These are phyloP conservation scores for Anticlea derivata DNA, from an alignment of 2,888 invertebrate species.

Conservation along the genomic window DNA sequence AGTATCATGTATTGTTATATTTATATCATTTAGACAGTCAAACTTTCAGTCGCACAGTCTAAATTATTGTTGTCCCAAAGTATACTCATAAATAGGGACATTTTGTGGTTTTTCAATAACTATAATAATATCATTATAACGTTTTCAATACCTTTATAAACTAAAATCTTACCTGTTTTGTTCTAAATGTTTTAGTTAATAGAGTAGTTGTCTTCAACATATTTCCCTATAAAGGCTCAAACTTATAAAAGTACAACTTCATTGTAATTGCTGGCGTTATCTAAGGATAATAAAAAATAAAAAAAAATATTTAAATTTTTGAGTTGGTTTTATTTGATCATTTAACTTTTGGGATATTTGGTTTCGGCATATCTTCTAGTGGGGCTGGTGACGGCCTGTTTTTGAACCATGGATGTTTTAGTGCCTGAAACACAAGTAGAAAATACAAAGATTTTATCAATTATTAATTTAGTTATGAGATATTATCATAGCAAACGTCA, in stretches of 20 bases:
- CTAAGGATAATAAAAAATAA: constrained; percentile 50
- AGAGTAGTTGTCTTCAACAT: neutral
- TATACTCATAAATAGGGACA: no score
- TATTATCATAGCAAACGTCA: no score
- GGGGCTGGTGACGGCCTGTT: constrained; percentile 86
- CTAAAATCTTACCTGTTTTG: no score
- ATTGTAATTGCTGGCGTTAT: constrained; percentile 58
- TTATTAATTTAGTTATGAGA: no score
- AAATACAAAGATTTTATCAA: no score
- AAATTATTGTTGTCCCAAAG: constrained; percentile 12
- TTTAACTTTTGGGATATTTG: constrained; percentile 62
- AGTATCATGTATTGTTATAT: neutral
- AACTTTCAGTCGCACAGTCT: no score
- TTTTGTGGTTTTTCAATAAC: no score
- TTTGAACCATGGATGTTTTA: constrained; percentile 89
- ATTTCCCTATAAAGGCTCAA: constrained; percentile 25
- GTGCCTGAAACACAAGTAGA: constrained; percentile 82
- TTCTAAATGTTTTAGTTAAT: no score
- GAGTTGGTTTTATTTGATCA: constrained; percentile 41
- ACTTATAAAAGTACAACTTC: constrained; percentile 61
- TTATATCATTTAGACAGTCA: no score
- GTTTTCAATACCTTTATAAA: neutral
- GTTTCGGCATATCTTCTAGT: constrained; percentile 87
- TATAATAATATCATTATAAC: no score
- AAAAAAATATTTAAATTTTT: constrained; percentile 43